Conservation (phyloP, 2,797 vertebrate genomes). For the Leptatherina wallacei region DNA sequence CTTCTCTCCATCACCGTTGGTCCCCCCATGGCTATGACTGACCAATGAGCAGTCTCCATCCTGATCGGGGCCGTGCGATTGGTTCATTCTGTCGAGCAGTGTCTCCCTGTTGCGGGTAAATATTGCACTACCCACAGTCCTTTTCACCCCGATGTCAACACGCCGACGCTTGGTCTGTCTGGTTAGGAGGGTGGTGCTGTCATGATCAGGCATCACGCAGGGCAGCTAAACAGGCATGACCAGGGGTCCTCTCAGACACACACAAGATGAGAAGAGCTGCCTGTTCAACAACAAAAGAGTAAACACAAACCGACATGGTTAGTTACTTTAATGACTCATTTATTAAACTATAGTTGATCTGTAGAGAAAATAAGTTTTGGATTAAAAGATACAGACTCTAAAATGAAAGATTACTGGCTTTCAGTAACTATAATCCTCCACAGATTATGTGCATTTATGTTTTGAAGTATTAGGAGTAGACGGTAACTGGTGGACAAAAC, state of each 20-base stretch:
- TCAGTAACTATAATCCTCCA: not conserved
- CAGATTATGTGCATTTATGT: not conserved
- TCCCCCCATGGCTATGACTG: conserved; percentile 78
- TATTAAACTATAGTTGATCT: not conserved
- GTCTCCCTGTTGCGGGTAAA: conserved; percentile 91
- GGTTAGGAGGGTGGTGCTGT: conserved; percentile 96
- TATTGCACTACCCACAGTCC: conserved; percentile 93
- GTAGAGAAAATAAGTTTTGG: not conserved
- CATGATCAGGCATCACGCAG: conserved; percentile 99
- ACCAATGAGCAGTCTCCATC: conserved; percentile 96
- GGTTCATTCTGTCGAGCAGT: conserved; percentile 96
- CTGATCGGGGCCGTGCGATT: conserved; percentile 91
- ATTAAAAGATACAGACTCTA: not conserved
- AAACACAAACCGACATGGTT: not conserved
- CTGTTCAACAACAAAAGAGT: conserved; percentile 27
- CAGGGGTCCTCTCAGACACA: conserved; percentile 87
- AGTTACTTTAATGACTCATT: not conserved
- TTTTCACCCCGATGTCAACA: conserved; percentile 99
- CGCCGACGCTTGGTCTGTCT: conserved; percentile 99
- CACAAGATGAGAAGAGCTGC: conserved; percentile 23
- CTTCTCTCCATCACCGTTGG: conserved; percentile 90
- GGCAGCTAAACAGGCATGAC: conserved; percentile 75
- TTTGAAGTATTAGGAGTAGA: not conserved
- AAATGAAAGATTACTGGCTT: not conserved
- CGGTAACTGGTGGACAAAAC: not conserved